Percentiles rank a stretch among this genome's conserved stretches.
Conservation (phyloP, 2,113 vertebrate genomes). For the Aegithalos caudatus region DNA sequence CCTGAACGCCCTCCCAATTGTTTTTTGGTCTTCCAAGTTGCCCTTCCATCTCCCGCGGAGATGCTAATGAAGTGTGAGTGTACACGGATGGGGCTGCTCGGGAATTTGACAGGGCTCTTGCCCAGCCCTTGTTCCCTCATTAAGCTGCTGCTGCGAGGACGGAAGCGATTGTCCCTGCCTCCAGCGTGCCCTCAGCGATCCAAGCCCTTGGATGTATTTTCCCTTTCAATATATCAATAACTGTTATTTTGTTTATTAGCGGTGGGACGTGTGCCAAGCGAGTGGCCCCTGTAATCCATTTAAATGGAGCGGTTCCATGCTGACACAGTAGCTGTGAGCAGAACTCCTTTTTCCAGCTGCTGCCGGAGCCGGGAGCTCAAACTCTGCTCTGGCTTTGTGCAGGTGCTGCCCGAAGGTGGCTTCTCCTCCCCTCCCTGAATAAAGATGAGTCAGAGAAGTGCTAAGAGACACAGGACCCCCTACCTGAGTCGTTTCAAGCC, state of each 20-base stretch:
- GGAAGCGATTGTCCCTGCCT: background rate
- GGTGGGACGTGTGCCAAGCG: background rate
- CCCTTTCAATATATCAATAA: constrained; percentile 5
- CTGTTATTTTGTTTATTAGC: constrained; percentile 30
- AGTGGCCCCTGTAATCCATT: background rate
- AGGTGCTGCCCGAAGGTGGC: background rate
- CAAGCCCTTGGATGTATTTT: background rate
- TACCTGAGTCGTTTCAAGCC: background rate
- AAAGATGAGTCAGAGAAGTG: background rate
- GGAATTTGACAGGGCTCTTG: constrained; percentile 42
- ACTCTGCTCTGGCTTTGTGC: background rate
- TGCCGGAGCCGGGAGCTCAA: background rate
- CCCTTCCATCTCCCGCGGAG: background rate
- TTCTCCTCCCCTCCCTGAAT: background rate
- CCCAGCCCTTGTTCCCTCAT: constrained; percentile 48
- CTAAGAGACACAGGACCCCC: background rate
- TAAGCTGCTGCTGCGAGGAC: constrained; percentile 41
- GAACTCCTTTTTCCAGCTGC: background rate
- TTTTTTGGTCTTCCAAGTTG: constrained; percentile 2
- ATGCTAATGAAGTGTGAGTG: constrained; percentile 50
- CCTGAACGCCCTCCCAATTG: background rate
- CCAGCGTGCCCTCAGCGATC: background rate
- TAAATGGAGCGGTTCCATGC: background rate
- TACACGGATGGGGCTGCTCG: constrained; percentile 16
- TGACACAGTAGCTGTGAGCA: background rate